Base-by-base conservation (phyloP, 2,113 vertebrate species). In the Prietella phreatophila region DNA sequence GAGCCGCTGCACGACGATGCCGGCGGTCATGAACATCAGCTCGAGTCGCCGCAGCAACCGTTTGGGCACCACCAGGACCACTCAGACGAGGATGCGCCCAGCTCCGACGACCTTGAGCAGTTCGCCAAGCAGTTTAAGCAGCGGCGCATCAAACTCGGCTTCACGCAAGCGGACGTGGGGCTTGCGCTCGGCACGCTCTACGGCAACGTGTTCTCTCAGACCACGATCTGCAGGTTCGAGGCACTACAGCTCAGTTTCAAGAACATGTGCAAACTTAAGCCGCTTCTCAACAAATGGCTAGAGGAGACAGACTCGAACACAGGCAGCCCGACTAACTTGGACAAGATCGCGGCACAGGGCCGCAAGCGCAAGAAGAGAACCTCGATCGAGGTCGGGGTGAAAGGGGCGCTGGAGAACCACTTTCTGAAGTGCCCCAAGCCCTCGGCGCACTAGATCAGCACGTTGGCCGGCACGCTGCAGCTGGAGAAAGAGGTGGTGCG, bases 61-160 rank as follows among this genome's bases (percentile, higher is more conserved):
- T 96, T 97, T 94, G 94, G 97, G 90, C 95, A 97, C 92, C 97
- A 97, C 89, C 96, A 97, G 93, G 97, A 99, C 94, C 97, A 97
- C 94, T 97, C 97, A 87, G 97, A 99, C 91, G 98, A 99, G 95
- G 98, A 99, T 92, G 96, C 97, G 90, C 98, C 98, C 91, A 99
- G 96, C 94, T 99, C 98, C 86, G 98, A 99, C 94, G 98, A 99
- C 96, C 95, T 99, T 95, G 98, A 99, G 97, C 97, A 98, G 94
- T 99, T 99, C 94, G 98, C 98, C 94, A 99, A 99, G 94, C 98
- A 99, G 96, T 99, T 99, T 95, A 99, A 99, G 93, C 98, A 99
- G 96, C 96, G 97, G 92, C 96, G 98, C 92, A 99, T 99, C 96
- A 99, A 99, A 94, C 96, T 99, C 93, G 98, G 98, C 95, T 99